Evolutionary conservation across 2,797 vertebrate species (phyloP), one percentile per base, ranked within the genome.

Genomic region (Dryobates pubescens): DNA sequence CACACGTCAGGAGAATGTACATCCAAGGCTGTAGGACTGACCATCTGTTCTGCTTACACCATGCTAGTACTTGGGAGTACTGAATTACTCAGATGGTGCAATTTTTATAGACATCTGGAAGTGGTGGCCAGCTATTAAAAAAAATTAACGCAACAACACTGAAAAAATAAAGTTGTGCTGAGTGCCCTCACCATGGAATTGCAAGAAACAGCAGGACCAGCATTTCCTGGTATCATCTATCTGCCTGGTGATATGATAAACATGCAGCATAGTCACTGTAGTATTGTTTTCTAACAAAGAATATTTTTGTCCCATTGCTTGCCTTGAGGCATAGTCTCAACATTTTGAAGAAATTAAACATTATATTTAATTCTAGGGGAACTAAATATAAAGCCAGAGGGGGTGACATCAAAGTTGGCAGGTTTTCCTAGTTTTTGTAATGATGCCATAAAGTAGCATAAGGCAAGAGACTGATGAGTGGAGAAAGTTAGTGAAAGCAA

Each of bases 21-120:
- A 1, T 82, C 86, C 80, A 49, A 78, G 49, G 84, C 72, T 47
- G 79, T 63, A 80, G 88, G 91, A 65, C 68, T 30, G 70, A 70
- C 94, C 94, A 95, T 95, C 93, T 95, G 92, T 54, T 94, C 86
- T 79, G 65, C 84, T 76, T 62, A 56, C 78, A 59, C 34, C 4
- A 6, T 18, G 32, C 67, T 74, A 32, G 3, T 90, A 3, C 47
- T 67, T 70, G 63, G 45, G 57, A 79, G 30, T 4, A 6, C 36
- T 86, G 54, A 76, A 56, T 87, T 74, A 59, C 71, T 87, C 75
- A 90, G 20, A 61, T 63, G 69, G 71, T 93, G 51, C 45, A 13
- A 29, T 83, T 92, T 90, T 83, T 68, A 47, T 45, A 86, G 88
- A 72, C 90, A 86, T 86, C 73, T 94, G 84, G 94, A 93, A n/a